Evolutionary conservation across 2,888 invertebrate species (phyloP).

Genomic region (Cephus nigrinus): DNA sequence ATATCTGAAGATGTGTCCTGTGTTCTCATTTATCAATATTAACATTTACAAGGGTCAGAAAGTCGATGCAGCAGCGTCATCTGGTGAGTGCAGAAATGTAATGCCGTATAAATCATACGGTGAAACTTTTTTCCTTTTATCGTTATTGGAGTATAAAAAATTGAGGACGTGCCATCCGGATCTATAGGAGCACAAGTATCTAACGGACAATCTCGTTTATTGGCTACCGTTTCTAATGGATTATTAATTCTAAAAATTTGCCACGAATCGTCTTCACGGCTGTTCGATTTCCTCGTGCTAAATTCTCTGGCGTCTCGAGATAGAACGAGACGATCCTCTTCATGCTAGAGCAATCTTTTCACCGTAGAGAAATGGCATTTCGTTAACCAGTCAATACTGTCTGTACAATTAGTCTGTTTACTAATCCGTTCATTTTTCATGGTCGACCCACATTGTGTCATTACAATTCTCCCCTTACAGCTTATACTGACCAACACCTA

Average conservation of each 20-base stretch:
- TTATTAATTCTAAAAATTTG: neutral
- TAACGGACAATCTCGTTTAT: neutral
- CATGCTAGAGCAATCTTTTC: neutral
- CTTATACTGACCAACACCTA: neutral
- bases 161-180: neutral
- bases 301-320: slow-evolving; percentile 30
- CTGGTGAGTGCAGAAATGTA: slow-evolving; percentile 6
- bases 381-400: neutral
- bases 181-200: neutral
- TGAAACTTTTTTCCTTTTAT: neutral
- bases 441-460: neutral
- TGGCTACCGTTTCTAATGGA: neutral
- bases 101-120: neutral
- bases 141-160: neutral
- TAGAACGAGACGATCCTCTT: neutral
- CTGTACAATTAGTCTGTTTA: neutral
- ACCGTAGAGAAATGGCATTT: neutral
- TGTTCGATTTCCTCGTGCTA: slow-evolving; percentile 52
- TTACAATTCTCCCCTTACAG: neutral
- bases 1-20: neutral
- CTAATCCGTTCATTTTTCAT: neutral
- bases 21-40: slow-evolving; percentile 3
- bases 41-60: neutral
- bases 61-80: neutral
- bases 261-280: slow-evolving; percentile 39